phyloP scores from a whole-genome alignment of 2,888 invertebrate genomes.

The Saturnia pavonia region DNA sequence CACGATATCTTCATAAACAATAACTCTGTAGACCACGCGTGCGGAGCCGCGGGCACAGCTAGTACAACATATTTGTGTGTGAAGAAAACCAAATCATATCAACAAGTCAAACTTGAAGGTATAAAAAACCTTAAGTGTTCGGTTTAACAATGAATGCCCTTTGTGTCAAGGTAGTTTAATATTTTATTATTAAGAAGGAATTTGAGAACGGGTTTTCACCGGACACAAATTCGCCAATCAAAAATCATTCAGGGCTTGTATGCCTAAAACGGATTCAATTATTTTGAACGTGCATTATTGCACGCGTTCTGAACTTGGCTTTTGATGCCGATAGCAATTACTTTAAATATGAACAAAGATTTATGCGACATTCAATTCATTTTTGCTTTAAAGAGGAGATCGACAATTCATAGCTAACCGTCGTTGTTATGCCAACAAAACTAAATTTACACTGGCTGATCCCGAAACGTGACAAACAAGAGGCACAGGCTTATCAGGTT shows the following conservation, averaged over 20 bases:
- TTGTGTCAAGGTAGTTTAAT: conserved; percentile 30
- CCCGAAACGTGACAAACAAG: too few relatives aligned
- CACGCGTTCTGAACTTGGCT: background rate
- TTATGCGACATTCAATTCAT: background rate
- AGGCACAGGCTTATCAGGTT: too few relatives aligned
- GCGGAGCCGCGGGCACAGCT: too few relatives aligned
- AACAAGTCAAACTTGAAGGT: conserved; percentile 18
- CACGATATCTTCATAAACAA: too few relatives aligned
- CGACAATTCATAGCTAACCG: too few relatives aligned
- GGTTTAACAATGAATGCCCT: conserved; percentile 29
- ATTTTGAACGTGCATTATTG: background rate
- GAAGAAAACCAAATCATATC: background rate
- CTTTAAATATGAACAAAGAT: background rate
- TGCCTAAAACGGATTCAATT: conserved; percentile 26
- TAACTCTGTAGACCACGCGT: too few relatives aligned
- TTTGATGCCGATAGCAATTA: background rate
- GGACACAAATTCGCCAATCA: conserved; percentile 51
- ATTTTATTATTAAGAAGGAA: conserved; percentile 28
- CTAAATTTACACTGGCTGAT: too few relatives aligned
- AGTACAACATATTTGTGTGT: background rate
- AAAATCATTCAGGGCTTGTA: conserved; percentile 38
- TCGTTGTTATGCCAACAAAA: too few relatives aligned
- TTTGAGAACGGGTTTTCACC: conserved; percentile 33
- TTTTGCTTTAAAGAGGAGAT: too few relatives aligned
- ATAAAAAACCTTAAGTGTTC: conserved; percentile 19